These are phyloP conservation scores for Gallinago nigripennis DNA, from an alignment of 2,797 vertebrate genomes.

Conservation along the genomic window DNA sequence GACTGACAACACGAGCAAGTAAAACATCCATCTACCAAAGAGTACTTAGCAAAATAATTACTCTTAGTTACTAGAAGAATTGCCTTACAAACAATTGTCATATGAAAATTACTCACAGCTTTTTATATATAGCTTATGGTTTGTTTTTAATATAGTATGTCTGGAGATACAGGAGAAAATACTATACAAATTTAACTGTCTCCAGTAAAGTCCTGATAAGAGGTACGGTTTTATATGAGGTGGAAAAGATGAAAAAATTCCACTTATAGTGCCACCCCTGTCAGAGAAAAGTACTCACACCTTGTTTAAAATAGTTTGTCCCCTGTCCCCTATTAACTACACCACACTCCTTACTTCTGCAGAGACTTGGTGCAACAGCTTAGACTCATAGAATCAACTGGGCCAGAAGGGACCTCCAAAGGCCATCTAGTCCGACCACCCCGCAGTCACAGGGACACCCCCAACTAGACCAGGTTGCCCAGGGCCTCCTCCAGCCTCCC, in stretches of 20 bases:
- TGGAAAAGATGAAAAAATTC: background rate
- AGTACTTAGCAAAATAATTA: background rate
- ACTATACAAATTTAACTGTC: background rate
- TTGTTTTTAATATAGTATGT: background rate
- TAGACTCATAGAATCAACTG: too few species aligned
- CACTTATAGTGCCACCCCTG: accelerated
- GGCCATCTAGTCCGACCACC: too few species aligned
- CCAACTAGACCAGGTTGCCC: too few species aligned
- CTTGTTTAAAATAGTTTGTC: background rate
- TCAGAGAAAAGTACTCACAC: background rate
- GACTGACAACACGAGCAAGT: background rate
- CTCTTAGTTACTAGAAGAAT: background rate
- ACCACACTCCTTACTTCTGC: background rate
- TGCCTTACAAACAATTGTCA: background rate
- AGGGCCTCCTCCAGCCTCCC: too few species aligned
- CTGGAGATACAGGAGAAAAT: background rate
- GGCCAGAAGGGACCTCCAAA: too few species aligned
- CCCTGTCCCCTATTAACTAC: background rate
- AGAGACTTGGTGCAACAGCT: background rate
- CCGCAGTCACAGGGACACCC: too few species aligned
- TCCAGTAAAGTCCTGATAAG: background rate
- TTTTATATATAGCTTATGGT: background rate
- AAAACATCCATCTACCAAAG: background rate
- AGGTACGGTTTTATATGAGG: background rate
- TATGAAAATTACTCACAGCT: background rate